Evolutionary conservation across 2,797 vertebrate genomes (phyloP).

Genomic region (Pyrocephalus nanus): DNA sequence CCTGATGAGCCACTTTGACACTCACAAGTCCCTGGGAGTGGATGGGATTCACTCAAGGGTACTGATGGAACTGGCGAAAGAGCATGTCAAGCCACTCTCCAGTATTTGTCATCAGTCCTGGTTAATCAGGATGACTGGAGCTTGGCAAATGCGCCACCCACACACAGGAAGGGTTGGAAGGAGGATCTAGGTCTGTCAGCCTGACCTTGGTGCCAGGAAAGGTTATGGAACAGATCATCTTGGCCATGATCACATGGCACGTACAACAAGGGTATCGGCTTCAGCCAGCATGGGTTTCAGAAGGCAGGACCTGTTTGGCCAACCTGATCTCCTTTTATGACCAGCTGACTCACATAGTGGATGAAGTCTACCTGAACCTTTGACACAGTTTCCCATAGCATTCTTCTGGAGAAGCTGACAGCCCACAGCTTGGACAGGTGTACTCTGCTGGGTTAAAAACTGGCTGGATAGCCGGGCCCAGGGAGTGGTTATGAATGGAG

Average conservation of each 20-base stretch:
- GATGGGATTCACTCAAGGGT: neutral
- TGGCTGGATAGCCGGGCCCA: neutral
- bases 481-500: neutral
- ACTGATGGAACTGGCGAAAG: neutral
- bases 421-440: neutral
- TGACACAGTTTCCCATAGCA: neutral
- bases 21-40: neutral
- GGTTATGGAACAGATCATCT: neutral
- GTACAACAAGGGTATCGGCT: neutral
- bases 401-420: neutral
- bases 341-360: neutral
- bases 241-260: neutral
- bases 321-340: neutral
- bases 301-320: neutral
- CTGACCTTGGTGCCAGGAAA: neutral
- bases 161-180: neutral
- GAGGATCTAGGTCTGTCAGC: neutral
- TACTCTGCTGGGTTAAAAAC: neutral
- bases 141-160: neutral
- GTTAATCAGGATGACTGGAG: neutral
- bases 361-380: neutral
- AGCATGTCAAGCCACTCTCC: neutral
- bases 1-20: neutral
- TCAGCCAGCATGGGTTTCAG: neutral
- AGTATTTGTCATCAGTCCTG: neutral